phyloP scores from a whole-genome alignment of 2,113 vertebrate genomes.

The Osmerus mordax region DNA sequence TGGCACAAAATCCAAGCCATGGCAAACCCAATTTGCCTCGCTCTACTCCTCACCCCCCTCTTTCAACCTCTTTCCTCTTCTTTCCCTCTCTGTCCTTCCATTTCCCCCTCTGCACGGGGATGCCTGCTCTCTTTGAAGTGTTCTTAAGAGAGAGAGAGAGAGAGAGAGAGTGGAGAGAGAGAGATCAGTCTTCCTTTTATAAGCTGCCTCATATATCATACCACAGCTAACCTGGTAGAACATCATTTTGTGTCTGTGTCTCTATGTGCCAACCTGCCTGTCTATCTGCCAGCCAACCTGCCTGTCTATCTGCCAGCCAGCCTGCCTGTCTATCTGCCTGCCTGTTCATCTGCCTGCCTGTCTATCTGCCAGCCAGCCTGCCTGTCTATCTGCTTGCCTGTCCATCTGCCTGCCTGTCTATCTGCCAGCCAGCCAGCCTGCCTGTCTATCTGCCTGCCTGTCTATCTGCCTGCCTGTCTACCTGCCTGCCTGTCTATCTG shows the following conservation, averaged over 20 bases:
- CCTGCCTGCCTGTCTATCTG: too few species aligned
- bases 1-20: constrained; percentile 53
- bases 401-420: too few species aligned
- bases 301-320: too few species aligned
- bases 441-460: too few species aligned
- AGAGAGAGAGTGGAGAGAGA: constrained; percentile 45
- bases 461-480: too few species aligned
- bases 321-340: too few species aligned
- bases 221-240: constrained; percentile 12
- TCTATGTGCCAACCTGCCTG: too few species aligned
- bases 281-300: too few species aligned
- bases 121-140: constrained; percentile 60
- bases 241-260: constrained; percentile 4
- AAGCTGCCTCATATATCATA: constrained; percentile 44
- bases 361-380: too few species aligned
- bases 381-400: too few species aligned
- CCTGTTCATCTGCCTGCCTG: too few species aligned
- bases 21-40: constrained; percentile 53
- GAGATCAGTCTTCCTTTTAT: constrained; percentile 52
- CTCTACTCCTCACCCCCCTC: constrained; percentile 34
- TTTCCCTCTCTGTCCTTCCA: constrained; percentile 43
- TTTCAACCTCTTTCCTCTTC: constrained; percentile 41
- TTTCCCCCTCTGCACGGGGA: constrained; percentile 36
- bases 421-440: too few species aligned
- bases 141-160: constrained; percentile 56